Evolutionary conservation across 2,888 invertebrate species (phyloP).

Genomic region (Anthrax anthrax): DNA sequence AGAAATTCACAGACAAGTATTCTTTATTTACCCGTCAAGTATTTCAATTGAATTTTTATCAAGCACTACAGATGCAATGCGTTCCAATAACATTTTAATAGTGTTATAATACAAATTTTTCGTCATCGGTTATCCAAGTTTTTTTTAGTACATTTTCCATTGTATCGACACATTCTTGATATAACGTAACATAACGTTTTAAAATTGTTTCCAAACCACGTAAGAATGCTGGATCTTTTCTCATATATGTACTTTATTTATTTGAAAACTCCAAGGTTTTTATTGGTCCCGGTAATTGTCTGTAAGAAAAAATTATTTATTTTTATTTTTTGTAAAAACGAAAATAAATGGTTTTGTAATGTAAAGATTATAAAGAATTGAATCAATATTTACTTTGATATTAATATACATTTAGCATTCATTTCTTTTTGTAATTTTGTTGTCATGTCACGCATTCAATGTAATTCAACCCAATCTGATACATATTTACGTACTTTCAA

Average conservation of each 20-base stretch:
- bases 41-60: slow-evolving; percentile 77
- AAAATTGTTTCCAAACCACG: slow-evolving; percentile 78
- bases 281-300: slow-evolving; percentile 80
- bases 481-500: slow-evolving; percentile 68
- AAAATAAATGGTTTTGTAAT: slow-evolving; percentile 33
- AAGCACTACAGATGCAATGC: slow-evolving; percentile 92
- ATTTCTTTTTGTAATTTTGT: slow-evolving; percentile 60
- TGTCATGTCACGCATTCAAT: slow-evolving; percentile 49
- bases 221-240: slow-evolving; percentile 52
- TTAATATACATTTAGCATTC: slow-evolving; percentile 42
- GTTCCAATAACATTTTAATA: slow-evolving; percentile 85
- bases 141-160: slow-evolving; percentile 75
- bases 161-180: slow-evolving; percentile 85
- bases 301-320: too few species aligned
- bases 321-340: too few species aligned
- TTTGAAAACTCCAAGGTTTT: slow-evolving; percentile 79
- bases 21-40: slow-evolving; percentile 39
- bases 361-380: neutral
- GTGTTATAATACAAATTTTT: slow-evolving; percentile 92
- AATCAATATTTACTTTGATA: too few species aligned
- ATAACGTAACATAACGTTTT: slow-evolving; percentile 79
- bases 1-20: neutral
- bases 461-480: slow-evolving; percentile 74
- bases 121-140: slow-evolving; percentile 86
- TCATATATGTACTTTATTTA: slow-evolving; percentile 67